Evolutionary conservation across 2,113 vertebrate genomes (phyloP), one percentile per base, ranked within the genome.

Genomic region (Corydoras maculifer): DNA sequence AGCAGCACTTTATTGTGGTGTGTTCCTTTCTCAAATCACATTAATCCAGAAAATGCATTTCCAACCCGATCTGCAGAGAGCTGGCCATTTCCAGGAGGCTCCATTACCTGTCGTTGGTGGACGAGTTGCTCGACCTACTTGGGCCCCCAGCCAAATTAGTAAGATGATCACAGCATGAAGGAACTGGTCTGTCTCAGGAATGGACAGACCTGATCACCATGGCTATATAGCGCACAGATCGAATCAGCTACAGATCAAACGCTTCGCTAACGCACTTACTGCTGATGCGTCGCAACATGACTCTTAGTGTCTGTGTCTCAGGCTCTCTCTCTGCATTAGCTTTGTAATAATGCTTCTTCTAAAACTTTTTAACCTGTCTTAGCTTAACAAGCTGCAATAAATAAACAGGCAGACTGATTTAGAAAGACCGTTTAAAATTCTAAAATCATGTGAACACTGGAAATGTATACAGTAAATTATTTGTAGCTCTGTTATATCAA

Each of bases 1-100:
- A 88, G 85, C 86, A 89, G 86, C 88, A 90, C 88, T 89, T 90
- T 89, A 90, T 90, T 89, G 88, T 87, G 89, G 88, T 72, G 81
- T 90, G 88, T 89, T 90, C 86, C 86, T 88, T 90, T 83, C 83
- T 77, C 63, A 78, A 85, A 89, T 90, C 79, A 68, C 80, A 89
- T 90, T 87, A 87, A 85, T 85, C 83, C 82, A 78, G 80, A 83
- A 43, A 87, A 87, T 87, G 87, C 85, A 87, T 87, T 86, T 25
- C 35, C 81, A 89, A 89, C 82, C 81, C 73, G 86, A 89, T 88
- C 83, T 84, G 78, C 77, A 83, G 82, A 43, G 72, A 63, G 73
- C 80, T 80, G 79, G 73, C 79, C 81, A 80, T 84, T 84, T 78
- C 77, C 81, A 70, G 82, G 77, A 84, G 78, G 79, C 84, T 87